Percentiles rank a stretch among this genome's conserved stretches.
phyloP scores from a whole-genome alignment of 2,113 vertebrate species.

The Anser cygnoides region DNA sequence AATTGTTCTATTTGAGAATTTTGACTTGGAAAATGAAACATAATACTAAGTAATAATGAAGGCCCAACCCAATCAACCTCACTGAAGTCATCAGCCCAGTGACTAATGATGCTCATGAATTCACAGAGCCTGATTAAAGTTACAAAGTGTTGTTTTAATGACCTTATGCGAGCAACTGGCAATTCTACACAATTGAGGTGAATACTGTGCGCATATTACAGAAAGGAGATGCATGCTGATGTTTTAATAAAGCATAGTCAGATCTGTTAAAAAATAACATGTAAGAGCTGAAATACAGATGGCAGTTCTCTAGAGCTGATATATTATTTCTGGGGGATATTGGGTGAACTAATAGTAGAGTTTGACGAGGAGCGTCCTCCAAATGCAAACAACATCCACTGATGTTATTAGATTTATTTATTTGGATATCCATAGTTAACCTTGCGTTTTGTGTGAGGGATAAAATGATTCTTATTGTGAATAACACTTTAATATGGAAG shows the following conservation, averaged over 20 bases:
- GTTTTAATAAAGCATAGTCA: background rate
- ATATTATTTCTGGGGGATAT: background rate
- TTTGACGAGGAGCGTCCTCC: background rate
- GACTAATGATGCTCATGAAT: conserved; percentile 49
- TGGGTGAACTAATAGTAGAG: background rate
- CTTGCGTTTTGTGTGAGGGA: background rate
- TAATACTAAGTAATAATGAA: conserved; percentile 51
- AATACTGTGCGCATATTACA: background rate
- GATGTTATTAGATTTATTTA: background rate
- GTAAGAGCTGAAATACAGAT: background rate
- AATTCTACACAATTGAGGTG: conserved; percentile 8
- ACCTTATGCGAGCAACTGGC: conserved; percentile 35
- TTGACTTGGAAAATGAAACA: conserved; percentile 56
- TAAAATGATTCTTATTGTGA: conserved; percentile 10
- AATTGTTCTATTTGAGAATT: conserved; percentile 60
- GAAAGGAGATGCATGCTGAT: background rate
- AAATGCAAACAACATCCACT: background rate
- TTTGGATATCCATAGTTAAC: background rate
- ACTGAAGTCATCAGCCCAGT: conserved; percentile 47
- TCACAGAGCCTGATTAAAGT: conserved; percentile 57
- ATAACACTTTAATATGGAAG: conserved; percentile 12
- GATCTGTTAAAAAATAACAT: background rate
- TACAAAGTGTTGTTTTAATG: conserved; percentile 55
- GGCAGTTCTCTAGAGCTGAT: background rate
- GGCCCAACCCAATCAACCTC: conserved; percentile 54